These are phyloP conservation scores for Atta colombica DNA, from an alignment of 1,140 invertebrate species.

Conservation along the genomic window DNA sequence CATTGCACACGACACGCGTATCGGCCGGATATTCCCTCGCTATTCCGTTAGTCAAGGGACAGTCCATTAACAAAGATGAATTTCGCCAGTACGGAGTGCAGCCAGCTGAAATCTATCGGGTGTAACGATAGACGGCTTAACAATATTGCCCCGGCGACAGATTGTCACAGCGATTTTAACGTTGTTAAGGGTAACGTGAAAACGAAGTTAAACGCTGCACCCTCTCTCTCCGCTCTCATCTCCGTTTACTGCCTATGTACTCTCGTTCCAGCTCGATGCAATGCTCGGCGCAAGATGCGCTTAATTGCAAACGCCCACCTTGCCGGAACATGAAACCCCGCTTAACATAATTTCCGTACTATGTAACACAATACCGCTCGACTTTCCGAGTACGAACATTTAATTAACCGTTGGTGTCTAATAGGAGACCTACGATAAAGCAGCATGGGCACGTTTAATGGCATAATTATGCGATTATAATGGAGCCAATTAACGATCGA, in stretches of 20 bases:
- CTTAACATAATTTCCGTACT: constrained; percentile 65
- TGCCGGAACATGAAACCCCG: constrained; percentile 12
- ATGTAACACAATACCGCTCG: constrained; percentile 61
- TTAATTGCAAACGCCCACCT: constrained; percentile 68
- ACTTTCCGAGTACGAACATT: constrained; percentile 62
- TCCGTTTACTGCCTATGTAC: not conserved
- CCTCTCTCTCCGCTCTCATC: constrained; percentile 6
- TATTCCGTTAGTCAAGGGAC: constrained; percentile 35
- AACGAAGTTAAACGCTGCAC: constrained; percentile 73
- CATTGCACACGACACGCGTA: not conserved
- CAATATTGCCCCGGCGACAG: constrained; percentile 69
- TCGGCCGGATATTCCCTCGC: constrained; percentile 10
- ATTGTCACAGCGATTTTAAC: constrained; percentile 75
- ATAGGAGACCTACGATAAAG: constrained; percentile 50
- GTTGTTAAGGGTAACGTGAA: constrained; percentile 75
- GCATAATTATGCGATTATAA: constrained; percentile 49
- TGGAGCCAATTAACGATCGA: constrained; percentile 47
- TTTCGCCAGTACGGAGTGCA: constrained; percentile 11
- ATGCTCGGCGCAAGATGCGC: constrained; percentile 60
- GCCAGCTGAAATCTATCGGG: constrained; percentile 59
- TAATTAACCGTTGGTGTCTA: constrained; percentile 58
- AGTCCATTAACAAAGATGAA: constrained; percentile 62
- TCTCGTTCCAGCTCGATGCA: constrained; percentile 29
- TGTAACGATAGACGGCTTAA: constrained; percentile 69
- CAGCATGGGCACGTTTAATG: constrained; percentile 30